These are phyloP conservation scores for Melanargia galathea DNA, from an alignment of 2,888 invertebrate species.

Conservation along the genomic window DNA sequence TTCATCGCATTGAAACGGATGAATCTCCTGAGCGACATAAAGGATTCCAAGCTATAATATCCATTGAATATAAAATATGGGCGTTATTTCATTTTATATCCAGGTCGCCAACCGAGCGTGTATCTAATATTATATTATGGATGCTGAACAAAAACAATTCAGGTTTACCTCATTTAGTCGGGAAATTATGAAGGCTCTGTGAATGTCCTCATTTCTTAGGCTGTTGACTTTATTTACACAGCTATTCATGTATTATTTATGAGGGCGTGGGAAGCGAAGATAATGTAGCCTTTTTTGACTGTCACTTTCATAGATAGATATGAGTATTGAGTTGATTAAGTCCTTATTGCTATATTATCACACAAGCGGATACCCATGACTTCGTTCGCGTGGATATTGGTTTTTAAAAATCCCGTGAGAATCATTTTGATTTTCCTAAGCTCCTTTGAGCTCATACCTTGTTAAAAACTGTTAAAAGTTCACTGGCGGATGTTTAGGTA, in stretches of 20 bases:
- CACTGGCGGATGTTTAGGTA: no score
- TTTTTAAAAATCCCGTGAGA: no score
- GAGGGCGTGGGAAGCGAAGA: not conserved
- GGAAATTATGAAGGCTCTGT: slow-evolving; percentile 37
- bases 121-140: slow-evolving; percentile 33
- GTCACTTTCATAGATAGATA: not conserved
- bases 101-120: slow-evolving; percentile 24
- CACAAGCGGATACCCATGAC: no score
- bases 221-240: slow-evolving; percentile 14
- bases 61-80: slow-evolving; percentile 29
- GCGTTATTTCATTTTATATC: slow-evolving; percentile 34
- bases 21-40: slow-evolving; percentile 20
- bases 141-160: slow-evolving; percentile 33
- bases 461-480: no score
- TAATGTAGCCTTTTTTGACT: not conserved
- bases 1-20: slow-evolving; percentile 19
- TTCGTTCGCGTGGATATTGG: no score
- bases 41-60: slow-evolving; percentile 9
- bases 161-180: slow-evolving; percentile 27
- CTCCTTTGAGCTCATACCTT: no score
- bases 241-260: slow-evolving; percentile 12
- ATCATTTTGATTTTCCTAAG: no score
- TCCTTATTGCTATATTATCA: not conserved
- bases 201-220: slow-evolving; percentile 16
- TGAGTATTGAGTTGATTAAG: not conserved